These are phyloP conservation scores for Gadopsis bispinosus DNA, from an alignment of 2,797 vertebrate genomes.

Conservation along the genomic window DNA sequence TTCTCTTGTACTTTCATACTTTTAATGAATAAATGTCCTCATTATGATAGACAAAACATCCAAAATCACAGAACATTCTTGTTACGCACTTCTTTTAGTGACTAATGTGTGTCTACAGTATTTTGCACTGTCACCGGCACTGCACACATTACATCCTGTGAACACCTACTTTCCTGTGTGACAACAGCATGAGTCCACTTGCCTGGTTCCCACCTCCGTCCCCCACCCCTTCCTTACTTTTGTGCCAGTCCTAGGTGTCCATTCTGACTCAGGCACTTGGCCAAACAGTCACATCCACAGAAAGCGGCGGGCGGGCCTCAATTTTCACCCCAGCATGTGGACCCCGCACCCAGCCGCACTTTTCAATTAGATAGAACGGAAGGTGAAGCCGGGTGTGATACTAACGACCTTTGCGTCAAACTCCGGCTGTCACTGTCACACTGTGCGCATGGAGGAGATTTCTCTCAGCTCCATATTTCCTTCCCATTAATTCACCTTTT, in stretches of 20 bases:
- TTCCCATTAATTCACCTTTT: slow-evolving; percentile 12
- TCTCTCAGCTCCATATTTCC: slow-evolving; percentile 20
- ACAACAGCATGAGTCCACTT: slow-evolving; percentile 31
- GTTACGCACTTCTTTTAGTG: background rate
- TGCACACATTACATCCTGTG: slow-evolving; percentile 49
- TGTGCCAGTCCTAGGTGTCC: slow-evolving; percentile 11
- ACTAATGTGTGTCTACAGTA: slow-evolving; percentile 16
- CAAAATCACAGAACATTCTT: background rate
- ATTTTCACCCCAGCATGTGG: slow-evolving; percentile 81
- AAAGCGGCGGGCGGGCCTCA: slow-evolving; percentile 49
- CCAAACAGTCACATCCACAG: slow-evolving; percentile 51
- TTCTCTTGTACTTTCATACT: slow-evolving; percentile 9
- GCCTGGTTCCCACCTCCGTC: slow-evolving; percentile 30
- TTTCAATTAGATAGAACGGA: slow-evolving; percentile 73
- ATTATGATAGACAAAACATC: background rate
- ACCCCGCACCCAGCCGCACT: slow-evolving; percentile 55
- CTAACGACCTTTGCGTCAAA: slow-evolving; percentile 62
- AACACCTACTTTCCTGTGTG: slow-evolving; percentile 48
- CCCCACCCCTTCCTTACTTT: background rate
- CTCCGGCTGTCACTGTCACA: slow-evolving; percentile 30
- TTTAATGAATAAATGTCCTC: slow-evolving; percentile 12
- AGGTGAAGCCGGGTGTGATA: slow-evolving; percentile 58
- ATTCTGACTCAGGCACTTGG: slow-evolving; percentile 19
- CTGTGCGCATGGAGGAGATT: slow-evolving; percentile 10
- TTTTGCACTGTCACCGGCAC: slow-evolving; percentile 45